A percentile compares a stretch with the other conserved stretches of the same genome.
Conservation (phyloP, 2,888 invertebrate genomes). For the Cyaniris semiargus region DNA sequence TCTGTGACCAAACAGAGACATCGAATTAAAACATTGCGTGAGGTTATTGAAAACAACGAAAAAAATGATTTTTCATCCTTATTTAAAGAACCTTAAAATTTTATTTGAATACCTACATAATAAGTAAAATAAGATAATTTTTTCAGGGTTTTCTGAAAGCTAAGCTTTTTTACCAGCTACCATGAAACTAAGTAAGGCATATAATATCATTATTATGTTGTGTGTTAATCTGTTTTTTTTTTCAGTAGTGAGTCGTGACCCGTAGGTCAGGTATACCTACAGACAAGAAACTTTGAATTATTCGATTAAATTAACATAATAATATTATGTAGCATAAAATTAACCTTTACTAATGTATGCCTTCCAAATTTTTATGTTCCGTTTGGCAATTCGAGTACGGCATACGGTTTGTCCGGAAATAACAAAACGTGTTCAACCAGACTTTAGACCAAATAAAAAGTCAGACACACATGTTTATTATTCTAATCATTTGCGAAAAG, state of each 20-base stretch:
- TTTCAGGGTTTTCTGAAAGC: too few species aligned
- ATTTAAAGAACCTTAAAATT: not conserved
- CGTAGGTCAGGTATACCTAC: not conserved
- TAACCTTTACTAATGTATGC: not conserved
- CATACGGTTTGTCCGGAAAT: conserved; percentile 16
- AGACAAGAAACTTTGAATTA: not conserved
- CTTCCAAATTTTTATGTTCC: not conserved
- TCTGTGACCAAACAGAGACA: conserved; percentile 25
- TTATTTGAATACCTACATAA: not conserved
- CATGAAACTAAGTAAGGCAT: too few species aligned
- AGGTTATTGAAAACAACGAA: conserved; percentile 14
- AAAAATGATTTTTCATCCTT: not conserved
- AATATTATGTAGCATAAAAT: not conserved
- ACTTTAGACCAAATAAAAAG: too few species aligned
- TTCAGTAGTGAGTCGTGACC: not conserved
- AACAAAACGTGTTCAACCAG: conserved; percentile 15
- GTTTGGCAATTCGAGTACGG: conserved; percentile 5
- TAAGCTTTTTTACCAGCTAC: too few species aligned
- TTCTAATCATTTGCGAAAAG: conserved; percentile 26
- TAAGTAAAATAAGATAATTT: too few species aligned
- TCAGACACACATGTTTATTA: conserved; percentile 24
- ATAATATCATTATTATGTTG: too few species aligned
- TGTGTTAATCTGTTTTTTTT: not conserved
- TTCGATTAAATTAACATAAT: not conserved
- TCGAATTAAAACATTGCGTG: conserved; percentile 19